These are phyloP conservation scores for Eulemur macaco DNA, from an alignment of 2,113 vertebrate genomes.

Conservation along the genomic window DNA sequence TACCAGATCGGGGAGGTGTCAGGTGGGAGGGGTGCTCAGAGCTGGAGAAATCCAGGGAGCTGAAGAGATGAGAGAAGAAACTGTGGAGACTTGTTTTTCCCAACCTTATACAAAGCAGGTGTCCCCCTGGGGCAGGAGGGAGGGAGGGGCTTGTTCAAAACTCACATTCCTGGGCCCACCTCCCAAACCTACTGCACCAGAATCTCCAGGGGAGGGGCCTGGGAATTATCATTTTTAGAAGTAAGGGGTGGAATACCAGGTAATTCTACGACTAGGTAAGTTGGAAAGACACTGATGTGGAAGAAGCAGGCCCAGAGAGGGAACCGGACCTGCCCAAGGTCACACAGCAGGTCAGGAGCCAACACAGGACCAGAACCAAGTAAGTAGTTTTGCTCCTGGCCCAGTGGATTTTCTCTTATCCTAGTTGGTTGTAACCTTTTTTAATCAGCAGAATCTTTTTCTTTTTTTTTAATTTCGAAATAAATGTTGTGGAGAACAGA, in stretches of 20 bases:
- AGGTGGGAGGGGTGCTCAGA: not conserved
- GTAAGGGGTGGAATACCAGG: fast-evolving
- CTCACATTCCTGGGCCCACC: no score
- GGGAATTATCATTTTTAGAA: not conserved
- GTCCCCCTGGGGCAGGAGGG: not conserved
- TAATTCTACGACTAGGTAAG: not conserved
- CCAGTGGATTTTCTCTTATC: not conserved
- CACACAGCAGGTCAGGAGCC: not conserved
- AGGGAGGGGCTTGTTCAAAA: not conserved
- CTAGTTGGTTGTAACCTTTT: not conserved
- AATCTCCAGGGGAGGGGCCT: not conserved
- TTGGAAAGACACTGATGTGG: not conserved
- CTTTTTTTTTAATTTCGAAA: not conserved
- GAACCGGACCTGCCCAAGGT: not conserved
- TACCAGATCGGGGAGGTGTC: not conserved
- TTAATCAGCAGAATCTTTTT: not conserved
- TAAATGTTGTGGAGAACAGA: not conserved
- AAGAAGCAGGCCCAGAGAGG: not conserved
- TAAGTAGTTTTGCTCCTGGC: not conserved
- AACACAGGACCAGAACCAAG: not conserved
- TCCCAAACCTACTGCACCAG: not conserved
- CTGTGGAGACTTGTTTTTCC: not conserved
- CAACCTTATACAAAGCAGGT: not conserved
- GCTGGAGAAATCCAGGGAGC: not conserved
- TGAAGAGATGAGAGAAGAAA: no score